phyloP scores from a whole-genome alignment of 1,140 invertebrate species.

The Cotesia glomerata region DNA sequence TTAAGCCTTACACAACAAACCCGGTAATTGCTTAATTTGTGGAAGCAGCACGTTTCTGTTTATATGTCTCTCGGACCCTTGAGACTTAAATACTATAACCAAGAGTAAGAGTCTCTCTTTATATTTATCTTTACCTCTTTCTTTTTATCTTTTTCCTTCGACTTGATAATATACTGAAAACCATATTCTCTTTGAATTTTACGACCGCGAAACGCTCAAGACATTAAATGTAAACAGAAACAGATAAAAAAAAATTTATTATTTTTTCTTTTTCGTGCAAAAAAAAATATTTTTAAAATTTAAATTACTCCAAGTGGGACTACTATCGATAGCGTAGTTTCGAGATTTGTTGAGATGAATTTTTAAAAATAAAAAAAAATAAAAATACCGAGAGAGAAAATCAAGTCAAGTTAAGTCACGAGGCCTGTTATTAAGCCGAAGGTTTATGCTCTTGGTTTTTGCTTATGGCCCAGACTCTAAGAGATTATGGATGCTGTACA shows the following conservation, averaged over 20 bases:
- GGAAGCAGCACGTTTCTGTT: constrained; percentile 40
- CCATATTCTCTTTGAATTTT: constrained; percentile 54
- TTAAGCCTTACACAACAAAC: constrained; percentile 39
- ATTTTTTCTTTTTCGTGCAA: too few relatives aligned
- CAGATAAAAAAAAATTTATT: not conserved
- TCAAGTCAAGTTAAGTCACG: constrained; percentile 41
- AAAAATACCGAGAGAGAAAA: constrained; percentile 36
- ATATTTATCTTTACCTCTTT: constrained; percentile 26
- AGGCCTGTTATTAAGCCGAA: constrained; percentile 62
- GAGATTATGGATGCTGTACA: not conserved
- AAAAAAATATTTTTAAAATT: too few relatives aligned
- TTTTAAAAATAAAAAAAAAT: constrained; percentile 4
- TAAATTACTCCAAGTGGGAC: too few relatives aligned
- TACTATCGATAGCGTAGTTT: too few relatives aligned
- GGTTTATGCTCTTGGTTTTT: constrained; percentile 60
- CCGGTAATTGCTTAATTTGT: constrained; percentile 63
- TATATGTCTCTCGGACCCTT: constrained; percentile 24
- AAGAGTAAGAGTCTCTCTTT: constrained; percentile 17
- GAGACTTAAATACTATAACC: constrained; percentile 21
- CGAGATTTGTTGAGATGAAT: constrained; percentile 1
- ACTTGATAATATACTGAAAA: constrained; percentile 36
- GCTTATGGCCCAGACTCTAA: constrained; percentile 46
- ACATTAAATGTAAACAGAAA: constrained; percentile 18
- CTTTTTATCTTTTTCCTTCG: constrained; percentile 7
- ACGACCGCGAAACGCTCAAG: constrained; percentile 46